These are phyloP conservation scores for Nothoprocta perdicaria DNA, from an alignment of 2,113 vertebrate genomes.

Conservation along the genomic window DNA sequence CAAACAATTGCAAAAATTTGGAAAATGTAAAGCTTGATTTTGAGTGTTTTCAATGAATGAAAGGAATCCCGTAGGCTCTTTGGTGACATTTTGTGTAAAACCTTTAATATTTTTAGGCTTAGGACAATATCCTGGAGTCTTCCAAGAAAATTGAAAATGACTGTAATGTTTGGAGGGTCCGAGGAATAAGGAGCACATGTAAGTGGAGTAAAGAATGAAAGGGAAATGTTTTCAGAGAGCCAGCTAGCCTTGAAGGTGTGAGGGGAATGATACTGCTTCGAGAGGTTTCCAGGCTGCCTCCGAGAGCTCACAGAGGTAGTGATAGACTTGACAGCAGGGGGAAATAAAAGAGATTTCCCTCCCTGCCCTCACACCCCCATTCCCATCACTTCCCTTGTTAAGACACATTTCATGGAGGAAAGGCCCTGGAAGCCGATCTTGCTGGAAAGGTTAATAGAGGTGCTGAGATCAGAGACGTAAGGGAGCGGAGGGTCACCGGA, in stretches of 20 bases:
- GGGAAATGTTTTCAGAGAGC: neutral
- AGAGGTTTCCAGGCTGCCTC: neutral
- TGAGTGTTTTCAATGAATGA: neutral
- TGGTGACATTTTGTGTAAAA: neutral
- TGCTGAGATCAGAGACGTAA: neutral
- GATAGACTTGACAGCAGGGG: neutral
- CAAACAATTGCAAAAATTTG: neutral
- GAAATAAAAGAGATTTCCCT: neutral
- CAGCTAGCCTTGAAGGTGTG: accelerated
- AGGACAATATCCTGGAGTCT: neutral
- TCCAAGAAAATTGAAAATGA: neutral
- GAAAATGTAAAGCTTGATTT: neutral
- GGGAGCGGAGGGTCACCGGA: accelerated
- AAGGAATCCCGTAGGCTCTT: neutral
- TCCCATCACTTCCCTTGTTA: neutral
- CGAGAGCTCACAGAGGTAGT: neutral
- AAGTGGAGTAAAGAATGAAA: neutral
- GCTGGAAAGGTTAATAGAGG: neutral
- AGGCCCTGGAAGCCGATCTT: neutral
- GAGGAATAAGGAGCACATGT: neutral
- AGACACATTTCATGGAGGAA: neutral
- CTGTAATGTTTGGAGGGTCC: neutral
- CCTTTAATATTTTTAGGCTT: neutral
- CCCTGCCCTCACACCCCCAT: neutral
- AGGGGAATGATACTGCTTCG: neutral